Percentiles rank a stretch among this genome's conserved stretches.
Conservation (phyloP, 1,140 invertebrate genomes). For the Heliconius himera region DNA sequence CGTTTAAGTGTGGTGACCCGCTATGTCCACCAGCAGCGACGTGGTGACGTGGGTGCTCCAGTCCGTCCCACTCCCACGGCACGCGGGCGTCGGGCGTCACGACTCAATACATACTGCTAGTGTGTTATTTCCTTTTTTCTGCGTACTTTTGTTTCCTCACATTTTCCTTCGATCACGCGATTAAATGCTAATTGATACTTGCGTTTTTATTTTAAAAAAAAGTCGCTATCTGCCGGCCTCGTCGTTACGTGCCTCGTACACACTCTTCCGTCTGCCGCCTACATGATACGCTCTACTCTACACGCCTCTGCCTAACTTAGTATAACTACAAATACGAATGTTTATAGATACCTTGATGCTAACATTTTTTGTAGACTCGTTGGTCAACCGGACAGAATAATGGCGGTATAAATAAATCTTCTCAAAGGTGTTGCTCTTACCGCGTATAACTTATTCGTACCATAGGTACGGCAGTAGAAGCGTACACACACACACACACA, state of each 20-base stretch:
- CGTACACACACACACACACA: background rate
- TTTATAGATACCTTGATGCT: too few relatives aligned
- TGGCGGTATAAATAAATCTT: background rate
- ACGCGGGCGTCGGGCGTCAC: conserved; percentile 19
- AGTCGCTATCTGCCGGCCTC: background rate
- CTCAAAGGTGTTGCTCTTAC: background rate
- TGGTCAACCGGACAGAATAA: background rate
- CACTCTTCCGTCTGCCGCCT: background rate
- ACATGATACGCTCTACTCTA: background rate
- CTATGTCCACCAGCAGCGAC: too few relatives aligned
- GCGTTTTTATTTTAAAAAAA: conserved; percentile 33
- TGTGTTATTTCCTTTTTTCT: conserved; percentile 16
- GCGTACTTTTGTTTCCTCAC: conserved; percentile 12
- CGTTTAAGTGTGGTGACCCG: too few relatives aligned
- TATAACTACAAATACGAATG: background rate
- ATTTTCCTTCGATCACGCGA: conserved; percentile 34
- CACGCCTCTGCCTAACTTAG: background rate
- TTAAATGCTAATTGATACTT: conserved; percentile 39
- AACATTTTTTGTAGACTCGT: background rate
- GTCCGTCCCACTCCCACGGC: background rate
- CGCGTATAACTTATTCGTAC: background rate
- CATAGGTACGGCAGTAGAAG: background rate
- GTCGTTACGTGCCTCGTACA: background rate
- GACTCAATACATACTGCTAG: conserved; percentile 16
- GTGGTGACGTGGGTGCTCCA: too few relatives aligned